Percentiles rank a stretch among this genome's conserved stretches.
phyloP scores from a whole-genome alignment of 2,888 invertebrate species.

The Cheilosia pagana region DNA sequence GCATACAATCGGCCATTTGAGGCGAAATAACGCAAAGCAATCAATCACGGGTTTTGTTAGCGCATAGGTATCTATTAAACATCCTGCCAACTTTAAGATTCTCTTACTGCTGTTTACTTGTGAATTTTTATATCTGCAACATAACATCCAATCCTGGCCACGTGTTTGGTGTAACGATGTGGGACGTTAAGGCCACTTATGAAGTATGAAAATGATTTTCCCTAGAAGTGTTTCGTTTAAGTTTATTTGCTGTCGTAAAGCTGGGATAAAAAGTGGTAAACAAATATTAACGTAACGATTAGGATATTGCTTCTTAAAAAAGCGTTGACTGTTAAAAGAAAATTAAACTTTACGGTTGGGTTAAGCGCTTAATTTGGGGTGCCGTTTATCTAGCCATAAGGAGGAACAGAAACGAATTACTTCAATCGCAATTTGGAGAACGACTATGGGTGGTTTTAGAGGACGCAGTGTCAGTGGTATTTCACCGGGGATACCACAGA shows the following conservation, averaged over 20 bases:
- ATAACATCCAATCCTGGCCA: slow-evolving; percentile 16
- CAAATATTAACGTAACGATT: too few species aligned
- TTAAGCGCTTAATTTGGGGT: too few species aligned
- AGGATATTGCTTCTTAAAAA: neutral
- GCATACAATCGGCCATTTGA: neutral
- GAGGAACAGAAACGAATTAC: too few species aligned
- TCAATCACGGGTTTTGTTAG: slow-evolving; percentile 32
- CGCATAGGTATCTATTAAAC: neutral
- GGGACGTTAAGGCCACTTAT: slow-evolving; percentile 28
- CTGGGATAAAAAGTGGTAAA: neutral
- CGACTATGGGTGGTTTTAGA: too few species aligned
- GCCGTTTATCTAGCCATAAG: too few species aligned
- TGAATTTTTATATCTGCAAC: neutral
- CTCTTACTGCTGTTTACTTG: neutral
- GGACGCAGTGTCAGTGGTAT: too few species aligned
- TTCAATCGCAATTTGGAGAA: too few species aligned
- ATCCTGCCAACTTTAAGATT: neutral
- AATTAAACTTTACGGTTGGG: slow-evolving; percentile 1
- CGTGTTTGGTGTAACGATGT: slow-evolving; percentile 17
- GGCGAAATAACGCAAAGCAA: neutral
- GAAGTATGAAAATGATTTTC: slow-evolving; percentile 32
- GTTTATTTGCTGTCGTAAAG: slow-evolving; percentile 37
- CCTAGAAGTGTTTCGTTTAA: slow-evolving; percentile 16
- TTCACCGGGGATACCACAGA: too few species aligned
- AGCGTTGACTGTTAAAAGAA: neutral